Percentiles rank a stretch among this genome's conserved stretches.
Evolutionary conservation across 2,888 invertebrate species (phyloP).

Genomic region (Drosophila paracracens): DNA sequence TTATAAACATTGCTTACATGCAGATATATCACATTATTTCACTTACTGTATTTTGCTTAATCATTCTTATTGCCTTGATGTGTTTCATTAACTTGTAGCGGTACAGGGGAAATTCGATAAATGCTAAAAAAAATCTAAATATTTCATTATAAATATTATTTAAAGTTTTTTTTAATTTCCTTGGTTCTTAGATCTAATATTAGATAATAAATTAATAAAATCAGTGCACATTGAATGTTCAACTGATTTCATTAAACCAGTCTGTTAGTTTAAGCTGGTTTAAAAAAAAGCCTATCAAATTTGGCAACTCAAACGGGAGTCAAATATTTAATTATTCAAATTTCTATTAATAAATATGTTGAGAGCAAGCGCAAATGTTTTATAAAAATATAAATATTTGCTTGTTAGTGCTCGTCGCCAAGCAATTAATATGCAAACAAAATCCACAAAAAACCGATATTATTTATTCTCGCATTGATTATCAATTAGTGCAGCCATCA

Average conservation of each 20-base stretch:
- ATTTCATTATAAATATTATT: background rate
- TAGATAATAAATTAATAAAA: too few species aligned
- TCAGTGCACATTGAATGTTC: background rate
- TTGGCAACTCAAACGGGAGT: background rate
- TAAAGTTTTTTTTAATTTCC: too few species aligned
- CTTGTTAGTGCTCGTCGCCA: background rate
- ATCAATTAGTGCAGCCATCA: constrained; percentile 60
- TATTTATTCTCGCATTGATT: constrained; percentile 52
- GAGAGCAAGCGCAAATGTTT: constrained; percentile 16
- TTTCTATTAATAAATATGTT: background rate
- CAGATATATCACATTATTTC: background rate
- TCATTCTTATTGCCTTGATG: background rate
- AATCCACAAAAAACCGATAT: constrained; percentile 4
- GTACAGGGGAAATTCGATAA: background rate
- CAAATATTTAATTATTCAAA: constrained; percentile 2
- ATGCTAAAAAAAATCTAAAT: background rate
- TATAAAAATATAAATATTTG: constrained; percentile 7
- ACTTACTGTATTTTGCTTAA: background rate
- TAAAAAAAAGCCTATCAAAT: constrained; percentile 10
- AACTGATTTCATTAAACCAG: constrained; percentile 7
- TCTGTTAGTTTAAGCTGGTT: constrained; percentile 9
- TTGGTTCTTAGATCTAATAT: too few species aligned
- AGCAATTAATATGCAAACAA: constrained; percentile 16
- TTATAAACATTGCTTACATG: background rate
- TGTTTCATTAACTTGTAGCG: background rate